A percentile compares a stretch with the other conserved stretches of the same genome.
phyloP scores from a whole-genome alignment of 2,888 invertebrate genomes.

The Parelbella ahira region DNA sequence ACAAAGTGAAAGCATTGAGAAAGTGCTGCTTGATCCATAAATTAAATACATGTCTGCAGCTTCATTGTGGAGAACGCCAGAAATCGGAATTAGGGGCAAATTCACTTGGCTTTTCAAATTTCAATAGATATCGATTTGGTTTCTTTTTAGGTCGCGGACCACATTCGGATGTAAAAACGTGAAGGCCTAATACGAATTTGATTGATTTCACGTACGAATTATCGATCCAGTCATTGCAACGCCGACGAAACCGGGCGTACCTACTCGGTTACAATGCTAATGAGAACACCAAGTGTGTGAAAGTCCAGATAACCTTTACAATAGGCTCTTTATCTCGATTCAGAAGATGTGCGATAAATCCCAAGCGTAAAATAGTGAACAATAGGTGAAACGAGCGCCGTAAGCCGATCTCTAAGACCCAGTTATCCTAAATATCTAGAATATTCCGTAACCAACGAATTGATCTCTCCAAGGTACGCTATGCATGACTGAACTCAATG shows the following conservation, averaged over 20 bases:
- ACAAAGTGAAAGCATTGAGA: conserved; percentile 26
- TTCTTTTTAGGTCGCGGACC: neutral
- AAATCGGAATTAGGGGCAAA: conserved; percentile 12
- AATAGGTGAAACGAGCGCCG: conserved; percentile 65
- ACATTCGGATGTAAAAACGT: conserved; percentile 6
- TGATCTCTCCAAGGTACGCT: conserved; percentile 47
- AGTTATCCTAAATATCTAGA: conserved; percentile 43
- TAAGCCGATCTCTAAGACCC: conserved; percentile 40
- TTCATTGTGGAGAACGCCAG: conserved; percentile 4
- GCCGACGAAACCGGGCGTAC: conserved; percentile 1
- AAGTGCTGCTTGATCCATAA: conserved; percentile 23
- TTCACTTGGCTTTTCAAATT: conserved; percentile 3
- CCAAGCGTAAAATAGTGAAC: conserved; percentile 50
- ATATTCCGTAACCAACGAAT: conserved; percentile 45
- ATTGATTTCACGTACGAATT: conserved; percentile 6
- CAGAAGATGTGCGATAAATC: conserved; percentile 46
- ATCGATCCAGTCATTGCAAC: conserved; percentile 5
- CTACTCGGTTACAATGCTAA: conserved; percentile 14
- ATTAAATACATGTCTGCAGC: conserved; percentile 21
- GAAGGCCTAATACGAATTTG: conserved; percentile 1
- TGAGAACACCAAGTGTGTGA: conserved; percentile 28
- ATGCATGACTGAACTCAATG: conserved; percentile 67
- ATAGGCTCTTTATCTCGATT: conserved; percentile 44
- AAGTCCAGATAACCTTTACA: conserved; percentile 48
- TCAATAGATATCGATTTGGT: neutral